A percentile compares a stretch with the other conserved stretches of the same genome.
phyloP scores from a whole-genome alignment of 2,113 vertebrate genomes.

The Lepus americanus region DNA sequence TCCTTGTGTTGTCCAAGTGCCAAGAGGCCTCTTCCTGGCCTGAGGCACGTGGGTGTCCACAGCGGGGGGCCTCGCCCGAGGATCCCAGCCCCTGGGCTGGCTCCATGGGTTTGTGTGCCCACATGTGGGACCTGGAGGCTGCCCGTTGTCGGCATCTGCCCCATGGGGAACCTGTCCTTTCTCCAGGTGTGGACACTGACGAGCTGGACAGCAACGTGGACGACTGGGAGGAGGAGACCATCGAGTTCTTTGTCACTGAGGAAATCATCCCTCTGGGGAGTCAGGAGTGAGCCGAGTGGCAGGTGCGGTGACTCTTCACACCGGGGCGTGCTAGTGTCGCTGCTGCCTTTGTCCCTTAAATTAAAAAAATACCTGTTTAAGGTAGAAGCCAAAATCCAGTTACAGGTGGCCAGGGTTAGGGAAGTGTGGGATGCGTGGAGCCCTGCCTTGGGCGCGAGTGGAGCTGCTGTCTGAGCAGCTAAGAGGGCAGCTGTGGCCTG shows the following conservation, averaged over 20 bases:
- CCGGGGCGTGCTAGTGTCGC: not conserved
- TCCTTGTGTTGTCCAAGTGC: not conserved
- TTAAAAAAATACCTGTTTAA: not conserved
- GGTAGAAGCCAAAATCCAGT: accelerated
- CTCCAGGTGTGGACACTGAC: conserved; percentile 95
- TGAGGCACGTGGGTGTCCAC: too few relatives aligned
- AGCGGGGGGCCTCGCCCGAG: not conserved
- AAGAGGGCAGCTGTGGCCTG: not conserved
- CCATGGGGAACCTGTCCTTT: not conserved
- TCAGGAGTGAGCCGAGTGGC: conserved; percentile 91
- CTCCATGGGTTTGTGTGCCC: too few relatives aligned
- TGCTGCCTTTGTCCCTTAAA: accelerated
- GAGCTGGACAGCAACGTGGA: conserved; percentile 98
- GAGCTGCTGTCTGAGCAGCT: too few relatives aligned
- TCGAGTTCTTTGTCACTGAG: conserved; percentile 99
- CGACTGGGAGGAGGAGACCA: conserved; percentile 99
- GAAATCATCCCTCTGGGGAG: conserved; percentile 97
- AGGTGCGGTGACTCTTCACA: conserved; percentile 80
- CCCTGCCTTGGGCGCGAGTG: not conserved
- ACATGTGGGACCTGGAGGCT: too few relatives aligned
- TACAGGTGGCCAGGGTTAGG: accelerated
- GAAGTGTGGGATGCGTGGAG: accelerated
- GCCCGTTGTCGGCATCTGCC: too few relatives aligned
- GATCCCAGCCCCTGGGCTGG: too few relatives aligned
- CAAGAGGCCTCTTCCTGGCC: not conserved